These are phyloP conservation scores for Xenops minutus DNA, from an alignment of 2,797 vertebrate genomes.

Conservation along the genomic window DNA sequence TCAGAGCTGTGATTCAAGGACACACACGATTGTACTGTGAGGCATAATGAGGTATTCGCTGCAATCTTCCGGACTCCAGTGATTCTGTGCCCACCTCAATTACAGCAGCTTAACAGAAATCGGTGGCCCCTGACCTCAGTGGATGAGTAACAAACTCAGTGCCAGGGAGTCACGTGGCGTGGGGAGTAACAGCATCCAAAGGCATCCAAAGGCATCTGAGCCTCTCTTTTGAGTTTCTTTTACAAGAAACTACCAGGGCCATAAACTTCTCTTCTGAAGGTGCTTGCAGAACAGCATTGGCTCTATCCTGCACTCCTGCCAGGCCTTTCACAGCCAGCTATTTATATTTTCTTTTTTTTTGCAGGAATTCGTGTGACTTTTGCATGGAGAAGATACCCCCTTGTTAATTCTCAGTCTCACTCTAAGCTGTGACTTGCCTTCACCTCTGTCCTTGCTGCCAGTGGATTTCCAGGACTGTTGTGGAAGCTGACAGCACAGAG, in stretches of 20 bases:
- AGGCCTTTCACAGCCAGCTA: neutral
- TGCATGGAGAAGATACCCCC: neutral
- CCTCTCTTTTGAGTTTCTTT: neutral
- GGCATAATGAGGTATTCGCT: neutral
- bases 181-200: neutral
- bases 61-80: neutral
- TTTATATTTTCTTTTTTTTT: neutral
- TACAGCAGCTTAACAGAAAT: neutral
- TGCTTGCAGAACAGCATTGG: rapidly evolving
- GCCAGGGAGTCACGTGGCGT: rapidly evolving
- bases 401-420: neutral
- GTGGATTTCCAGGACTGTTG: neutral
- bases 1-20: slow-evolving; percentile 17
- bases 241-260: neutral
- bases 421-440: neutral
- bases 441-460: neutral
- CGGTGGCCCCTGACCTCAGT: neutral
- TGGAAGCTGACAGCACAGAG: neutral
- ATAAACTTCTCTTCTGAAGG: neutral
- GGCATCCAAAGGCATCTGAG: neutral
- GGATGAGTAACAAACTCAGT: neutral
- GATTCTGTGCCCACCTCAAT: neutral
- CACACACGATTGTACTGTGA: neutral
- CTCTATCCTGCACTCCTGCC: neutral
- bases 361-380: neutral